Base-by-base conservation (phyloP, 1,140 invertebrate genomes). In the Xylocopa sonorina region DNA sequence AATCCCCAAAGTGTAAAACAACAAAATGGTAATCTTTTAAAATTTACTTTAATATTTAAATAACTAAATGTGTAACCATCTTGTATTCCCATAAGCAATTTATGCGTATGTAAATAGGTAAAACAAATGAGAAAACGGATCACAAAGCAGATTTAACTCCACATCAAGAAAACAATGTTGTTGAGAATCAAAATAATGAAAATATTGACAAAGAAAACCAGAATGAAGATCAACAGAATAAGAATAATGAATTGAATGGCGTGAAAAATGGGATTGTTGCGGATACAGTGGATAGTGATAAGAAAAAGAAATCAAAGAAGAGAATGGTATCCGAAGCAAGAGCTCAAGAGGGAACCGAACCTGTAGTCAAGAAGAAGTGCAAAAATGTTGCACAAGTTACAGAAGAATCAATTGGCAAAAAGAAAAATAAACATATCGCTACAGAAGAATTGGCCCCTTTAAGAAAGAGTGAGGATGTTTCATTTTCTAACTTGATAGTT, bases 161-260 rank as follows among this genome's bases (percentile, higher is more conserved):
- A 29, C 55, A 80, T 27, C 60, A 73, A 18, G 89, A 90, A 69
- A 84, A 90, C 84, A 78, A 90, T 82, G 57, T 74, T 68, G 12
- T 88, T 81, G 84, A 86, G 64, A 89, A 92, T 87, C 80, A 91
- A 71, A 92, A 91, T 55, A 92, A 92, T 76, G 90, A 91, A 84
- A 92, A 93, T 81, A 83, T 89, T 63, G 78, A 57, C n/a, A 88
- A 80, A 68, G 88, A 91, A 84, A 89, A 86, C 75, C 63, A 80
- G 32, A 63, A 78, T 75, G 38, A 51, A n/a, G 77, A 46, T 66
- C 41, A 82, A 32, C 57, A 43, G 50, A 83, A 89, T 53, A 67
- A 66, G 53, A 85, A 34, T 71, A 63, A 78, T 60, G 14, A 3
- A 18, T 41, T 81, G 53, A 60, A 77, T 21, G 53, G 76, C 29